A percentile compares a stretch with the other conserved stretches of the same genome.
Evolutionary conservation across 2,113 vertebrate genomes (phyloP).

Genomic region (Furnarius figulus): DNA sequence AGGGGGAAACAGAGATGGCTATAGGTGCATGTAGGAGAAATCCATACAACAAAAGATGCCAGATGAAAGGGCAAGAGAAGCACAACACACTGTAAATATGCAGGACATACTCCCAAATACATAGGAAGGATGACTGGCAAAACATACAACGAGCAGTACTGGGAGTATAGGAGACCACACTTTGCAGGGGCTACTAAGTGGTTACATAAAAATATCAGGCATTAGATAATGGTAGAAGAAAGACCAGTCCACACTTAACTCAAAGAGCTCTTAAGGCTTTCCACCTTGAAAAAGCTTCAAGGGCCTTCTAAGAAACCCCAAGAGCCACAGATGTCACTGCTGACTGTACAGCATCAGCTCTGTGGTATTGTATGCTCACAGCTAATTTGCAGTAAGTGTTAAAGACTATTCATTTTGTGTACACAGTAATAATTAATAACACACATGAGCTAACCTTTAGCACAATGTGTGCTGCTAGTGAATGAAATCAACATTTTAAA

Average conservation of each 20-base stretch:
- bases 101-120: neutral
- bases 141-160: neutral
- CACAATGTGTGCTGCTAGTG: neutral
- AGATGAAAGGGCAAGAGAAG: neutral
- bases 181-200: neutral
- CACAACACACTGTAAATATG: neutral
- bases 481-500: neutral
- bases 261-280: neutral
- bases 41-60: neutral
- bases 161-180: neutral
- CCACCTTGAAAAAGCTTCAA: neutral
- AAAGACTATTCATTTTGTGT: neutral
- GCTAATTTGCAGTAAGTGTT: neutral
- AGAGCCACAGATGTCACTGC: neutral
- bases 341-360: neutral
- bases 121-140: neutral
- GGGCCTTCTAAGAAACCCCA: neutral
- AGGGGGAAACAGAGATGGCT: neutral
- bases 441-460: neutral
- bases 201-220: neutral
- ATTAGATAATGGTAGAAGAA: neutral
- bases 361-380: accelerated
- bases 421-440: neutral
- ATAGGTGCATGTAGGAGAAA: neutral
- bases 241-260: neutral